Conservation (phyloP, 2,888 invertebrate species). For the Tethea ocularis region DNA sequence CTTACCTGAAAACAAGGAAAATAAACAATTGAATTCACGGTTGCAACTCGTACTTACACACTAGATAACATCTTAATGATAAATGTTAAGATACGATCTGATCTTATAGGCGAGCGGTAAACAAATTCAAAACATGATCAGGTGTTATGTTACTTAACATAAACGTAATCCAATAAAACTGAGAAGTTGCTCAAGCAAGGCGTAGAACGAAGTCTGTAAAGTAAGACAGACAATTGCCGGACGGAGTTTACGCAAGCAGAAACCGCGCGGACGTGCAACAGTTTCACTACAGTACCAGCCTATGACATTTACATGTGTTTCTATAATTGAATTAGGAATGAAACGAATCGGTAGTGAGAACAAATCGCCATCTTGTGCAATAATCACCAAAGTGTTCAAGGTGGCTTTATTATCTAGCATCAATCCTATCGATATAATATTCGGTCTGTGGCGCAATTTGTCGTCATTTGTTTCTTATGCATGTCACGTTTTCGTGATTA, state of each 20-base stretch:
- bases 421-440: conserved; percentile 51
- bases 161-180: conserved; percentile 35
- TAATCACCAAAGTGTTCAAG: conserved; percentile 64
- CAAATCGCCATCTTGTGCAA: conserved; percentile 51
- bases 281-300: conserved; percentile 43
- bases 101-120: conserved; percentile 25
- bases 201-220: conserved; percentile 35
- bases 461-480: conserved; percentile 42
- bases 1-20: conserved; percentile 59
- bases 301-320: conserved; percentile 76
- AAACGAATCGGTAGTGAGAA: conserved; percentile 59
- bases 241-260: conserved; percentile 46
- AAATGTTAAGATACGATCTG: conserved; percentile 37
- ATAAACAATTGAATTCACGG: conserved; percentile 17
- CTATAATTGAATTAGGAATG: conserved; percentile 69
- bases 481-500: conserved; percentile 50
- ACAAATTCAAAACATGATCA: conserved; percentile 36
- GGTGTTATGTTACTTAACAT: conserved; percentile 24
- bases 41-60: conserved; percentile 31
- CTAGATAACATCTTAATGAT: conserved; percentile 37
- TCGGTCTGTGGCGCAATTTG: conserved; percentile 45
- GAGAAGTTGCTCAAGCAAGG: conserved; percentile 44
- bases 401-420: conserved; percentile 47
- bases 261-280: conserved; percentile 30
- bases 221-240: conserved; percentile 34